phyloP scores from a whole-genome alignment of 2,888 invertebrate species.

The Villa cingulata region DNA sequence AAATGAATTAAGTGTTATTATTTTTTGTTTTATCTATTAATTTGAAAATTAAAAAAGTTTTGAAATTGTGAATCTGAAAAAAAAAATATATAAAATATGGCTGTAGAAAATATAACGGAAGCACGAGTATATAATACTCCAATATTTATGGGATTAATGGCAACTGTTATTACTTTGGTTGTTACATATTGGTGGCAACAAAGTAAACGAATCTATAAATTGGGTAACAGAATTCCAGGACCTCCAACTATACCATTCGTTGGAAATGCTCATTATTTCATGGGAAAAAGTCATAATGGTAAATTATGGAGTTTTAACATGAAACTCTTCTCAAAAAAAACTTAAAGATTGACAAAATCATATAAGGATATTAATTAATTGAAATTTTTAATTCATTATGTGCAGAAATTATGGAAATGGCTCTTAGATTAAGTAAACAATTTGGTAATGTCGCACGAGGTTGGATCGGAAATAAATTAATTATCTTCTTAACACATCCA shows the following conservation, averaged over 20 bases:
- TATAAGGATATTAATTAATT: no score
- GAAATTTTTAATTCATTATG: background rate
- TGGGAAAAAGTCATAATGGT: conserved; percentile 50
- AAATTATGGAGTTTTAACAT: conserved; percentile 23
- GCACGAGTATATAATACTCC: background rate
- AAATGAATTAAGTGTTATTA: no score
- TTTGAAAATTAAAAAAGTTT: no score
- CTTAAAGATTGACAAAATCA: background rate
- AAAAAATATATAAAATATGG: background rate
- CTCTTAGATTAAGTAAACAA: conserved; percentile 38
- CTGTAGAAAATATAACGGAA: background rate
- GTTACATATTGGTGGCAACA: conserved; percentile 34
- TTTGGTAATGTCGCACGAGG: conserved; percentile 43
- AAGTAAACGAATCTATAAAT: conserved; percentile 39
- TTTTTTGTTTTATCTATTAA: no score
- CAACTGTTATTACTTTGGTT: background rate
- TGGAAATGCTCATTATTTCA: conserved; percentile 52
- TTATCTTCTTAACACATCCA: conserved; percentile 54
- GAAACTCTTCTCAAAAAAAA: background rate
- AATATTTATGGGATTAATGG: background rate
- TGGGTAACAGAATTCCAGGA: conserved; percentile 56
- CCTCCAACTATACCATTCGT: conserved; percentile 50
- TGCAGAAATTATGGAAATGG: conserved; percentile 41
- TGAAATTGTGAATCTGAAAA: no score
- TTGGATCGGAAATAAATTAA: conserved; percentile 56